Conservation (phyloP, 2,888 invertebrate genomes). For the Drosophila hamatofila region DNA sequence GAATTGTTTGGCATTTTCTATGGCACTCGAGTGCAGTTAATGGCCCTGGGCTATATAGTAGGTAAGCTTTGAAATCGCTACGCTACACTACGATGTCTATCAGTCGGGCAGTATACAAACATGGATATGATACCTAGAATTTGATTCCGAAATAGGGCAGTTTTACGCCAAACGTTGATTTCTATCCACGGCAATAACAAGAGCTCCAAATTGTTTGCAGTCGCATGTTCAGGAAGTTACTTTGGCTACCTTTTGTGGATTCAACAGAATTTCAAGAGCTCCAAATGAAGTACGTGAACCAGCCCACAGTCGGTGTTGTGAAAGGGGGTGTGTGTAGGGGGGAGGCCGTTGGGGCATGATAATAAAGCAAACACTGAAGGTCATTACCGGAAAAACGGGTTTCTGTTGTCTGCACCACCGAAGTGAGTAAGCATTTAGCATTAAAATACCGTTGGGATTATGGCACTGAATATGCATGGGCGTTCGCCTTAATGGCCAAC, state of each 20-base stretch:
- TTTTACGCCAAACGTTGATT: slow-evolving; percentile 17
- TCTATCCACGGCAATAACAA: slow-evolving; percentile 19
- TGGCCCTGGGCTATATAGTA: slow-evolving; percentile 26
- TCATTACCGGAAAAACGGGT: slow-evolving; percentile 82
- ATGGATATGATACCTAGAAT: slow-evolving; percentile 29
- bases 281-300: slow-evolving; percentile 44
- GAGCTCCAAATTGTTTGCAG: slow-evolving; percentile 36
- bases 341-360: slow-evolving; percentile 33
- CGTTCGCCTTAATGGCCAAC: slow-evolving; percentile 71
- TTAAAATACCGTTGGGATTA: slow-evolving; percentile 79
- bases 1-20: slow-evolving; percentile 49
- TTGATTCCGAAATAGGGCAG: slow-evolving; percentile 26
- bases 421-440: slow-evolving; percentile 78
- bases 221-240: slow-evolving; percentile 62
- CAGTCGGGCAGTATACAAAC: slow-evolving; percentile 2
- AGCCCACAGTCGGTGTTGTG: slow-evolving; percentile 17
- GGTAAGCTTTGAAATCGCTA: slow-evolving; percentile 23
- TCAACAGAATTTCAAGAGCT: slow-evolving; percentile 47
- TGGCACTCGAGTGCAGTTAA: slow-evolving; percentile 46
- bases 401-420: slow-evolving; percentile 41
- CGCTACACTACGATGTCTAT: slow-evolving; percentile 14
- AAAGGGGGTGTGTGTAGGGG: not conserved
- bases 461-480: slow-evolving; percentile 78
- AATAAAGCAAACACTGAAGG: slow-evolving; percentile 74
- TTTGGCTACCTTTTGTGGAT: slow-evolving; percentile 48